phyloP scores from a whole-genome alignment of 1,140 invertebrate species.

The Ruditapes philippinarum region DNA sequence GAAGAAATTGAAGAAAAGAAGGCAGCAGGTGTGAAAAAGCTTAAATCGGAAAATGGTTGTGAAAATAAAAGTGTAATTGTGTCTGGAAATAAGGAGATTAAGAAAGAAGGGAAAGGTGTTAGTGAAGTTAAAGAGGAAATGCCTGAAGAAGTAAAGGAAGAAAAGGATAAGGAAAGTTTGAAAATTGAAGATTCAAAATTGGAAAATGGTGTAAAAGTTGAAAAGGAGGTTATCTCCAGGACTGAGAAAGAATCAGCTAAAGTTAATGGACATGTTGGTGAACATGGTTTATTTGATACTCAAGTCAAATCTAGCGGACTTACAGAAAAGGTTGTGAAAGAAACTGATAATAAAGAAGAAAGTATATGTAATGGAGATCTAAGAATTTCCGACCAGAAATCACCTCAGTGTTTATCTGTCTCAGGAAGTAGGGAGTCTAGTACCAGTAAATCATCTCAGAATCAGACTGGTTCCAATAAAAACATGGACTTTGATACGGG shows the following conservation, averaged over 20 bases:
- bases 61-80: slow-evolving; percentile 68
- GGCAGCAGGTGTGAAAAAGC: slow-evolving; percentile 49
- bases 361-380: slow-evolving; percentile 30
- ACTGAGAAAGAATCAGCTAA: background rate
- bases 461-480: slow-evolving; percentile 19
- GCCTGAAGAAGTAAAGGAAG: background rate
- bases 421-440: slow-evolving; percentile 43
- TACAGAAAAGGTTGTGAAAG: slow-evolving; percentile 55
- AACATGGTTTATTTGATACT: slow-evolving; percentile 75
- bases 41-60: slow-evolving; percentile 33
- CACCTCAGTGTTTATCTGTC: slow-evolving; percentile 40
- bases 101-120: background rate
- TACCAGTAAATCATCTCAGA: background rate
- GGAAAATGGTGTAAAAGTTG: slow-evolving; percentile 66
- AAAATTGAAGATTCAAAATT: slow-evolving; percentile 48
- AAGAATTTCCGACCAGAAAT: slow-evolving; percentile 21
- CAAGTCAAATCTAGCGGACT: slow-evolving; percentile 73
- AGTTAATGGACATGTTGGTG: background rate
- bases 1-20: slow-evolving; percentile 59
- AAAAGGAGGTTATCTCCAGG: background rate
- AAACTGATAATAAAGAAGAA: background rate
- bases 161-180: background rate
- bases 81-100: slow-evolving; percentile 12
- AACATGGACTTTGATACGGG: background rate
- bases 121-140: background rate